Conservation (phyloP, 2,113 vertebrate species). For the Hydropotes inermis region DNA sequence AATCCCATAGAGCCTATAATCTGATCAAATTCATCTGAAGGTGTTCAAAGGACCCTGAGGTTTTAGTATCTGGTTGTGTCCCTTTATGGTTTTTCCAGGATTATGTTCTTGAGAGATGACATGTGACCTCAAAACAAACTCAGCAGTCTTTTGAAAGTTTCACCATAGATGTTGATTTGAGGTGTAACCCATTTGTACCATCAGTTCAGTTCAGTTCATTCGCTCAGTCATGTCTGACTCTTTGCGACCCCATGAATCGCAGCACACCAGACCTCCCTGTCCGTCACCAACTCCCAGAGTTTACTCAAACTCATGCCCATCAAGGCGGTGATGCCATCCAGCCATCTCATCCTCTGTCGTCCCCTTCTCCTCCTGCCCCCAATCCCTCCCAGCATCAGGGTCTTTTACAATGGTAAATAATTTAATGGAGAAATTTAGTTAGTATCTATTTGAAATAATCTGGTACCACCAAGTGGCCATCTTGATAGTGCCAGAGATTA, state of each 20-base stretch:
- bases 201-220: too few species aligned
- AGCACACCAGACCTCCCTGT: too few species aligned
- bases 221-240: too few species aligned
- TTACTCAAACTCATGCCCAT: too few species aligned
- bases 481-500: not conserved
- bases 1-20: not conserved
- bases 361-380: too few species aligned
- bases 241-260: too few species aligned
- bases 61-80: not conserved
- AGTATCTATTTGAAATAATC: not conserved
- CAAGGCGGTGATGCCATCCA: too few species aligned
- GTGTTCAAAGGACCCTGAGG: not conserved
- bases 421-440: not conserved
- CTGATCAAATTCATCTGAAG: not conserved
- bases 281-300: too few species aligned
- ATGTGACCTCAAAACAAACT: not conserved
- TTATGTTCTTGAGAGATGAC: not conserved
- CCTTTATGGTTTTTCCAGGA: not conserved
- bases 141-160: not conserved
- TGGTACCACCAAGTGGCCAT: not conserved
- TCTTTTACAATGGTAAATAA: not conserved
- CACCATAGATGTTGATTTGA: not conserved
- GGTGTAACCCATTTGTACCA: not conserved
- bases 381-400: too few species aligned
- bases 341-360: too few species aligned